Base-by-base conservation (phyloP, 2,888 invertebrate species). In the Neoitamus cyanurus region DNA sequence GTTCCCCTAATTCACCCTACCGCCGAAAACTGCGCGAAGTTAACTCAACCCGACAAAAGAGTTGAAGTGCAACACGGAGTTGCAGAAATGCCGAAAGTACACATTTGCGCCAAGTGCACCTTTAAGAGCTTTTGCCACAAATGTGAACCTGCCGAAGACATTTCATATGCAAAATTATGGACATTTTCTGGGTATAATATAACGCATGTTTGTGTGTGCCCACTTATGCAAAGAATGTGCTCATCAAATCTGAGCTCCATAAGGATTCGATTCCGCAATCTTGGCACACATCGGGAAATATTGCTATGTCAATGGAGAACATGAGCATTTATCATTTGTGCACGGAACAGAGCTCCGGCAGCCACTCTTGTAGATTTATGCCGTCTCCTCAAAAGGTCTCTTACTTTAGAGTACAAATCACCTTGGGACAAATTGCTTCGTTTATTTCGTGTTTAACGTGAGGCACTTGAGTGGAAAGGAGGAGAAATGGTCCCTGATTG, bases 361-460 rank as follows among this genome's bases (percentile, higher is more conserved):
- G 42, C 42, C 42, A 42, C 42, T 42, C 42, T 42, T 34, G 34
- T 72, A 28, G 31, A 72, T 72, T 30, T 70, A 70, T 70, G 72
- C 34, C n/a, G 31, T 15, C 15, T 34, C 31, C 34, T 34, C 30
- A 72, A 72, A 72, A 31, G 72, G 31, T 34, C 72, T 72, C 30
- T 72, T 30, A 34, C 72, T 72, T 34, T 72, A 72, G 30, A 72
- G 72, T 15, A 72, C 34, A 34, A 34, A 34, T 72, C 72, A 34
- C 72, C 72, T 34, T 34, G 30, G 34, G 72, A 72, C 15, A 72
- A 72, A 72, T 72, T 72, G 34, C 72, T 72, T 72, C 34, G 72
- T 31, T 72, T 72, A 72, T 72, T 34, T 72, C 34, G 28, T 72
- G 15, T 28, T 58, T 58, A 58, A 58, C 58, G 58, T 58, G 15